These are phyloP conservation scores for Gasteruption jaculator DNA, from an alignment of 2,888 invertebrate genomes.

Conservation along the genomic window DNA sequence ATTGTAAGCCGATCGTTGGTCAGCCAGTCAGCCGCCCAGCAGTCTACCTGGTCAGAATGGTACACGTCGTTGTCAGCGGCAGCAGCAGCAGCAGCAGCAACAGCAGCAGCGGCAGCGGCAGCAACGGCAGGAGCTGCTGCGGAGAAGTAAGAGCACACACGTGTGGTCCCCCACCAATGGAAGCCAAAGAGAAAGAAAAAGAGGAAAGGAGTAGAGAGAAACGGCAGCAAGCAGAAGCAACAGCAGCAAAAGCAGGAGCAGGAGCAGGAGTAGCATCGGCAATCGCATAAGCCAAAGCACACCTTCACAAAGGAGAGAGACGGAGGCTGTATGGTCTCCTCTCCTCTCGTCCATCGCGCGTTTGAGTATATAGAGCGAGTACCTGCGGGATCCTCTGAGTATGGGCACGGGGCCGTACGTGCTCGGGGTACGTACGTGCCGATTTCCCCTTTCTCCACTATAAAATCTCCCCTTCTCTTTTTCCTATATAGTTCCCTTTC, in stretches of 20 bases:
- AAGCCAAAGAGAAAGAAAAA: slow-evolving; percentile 6
- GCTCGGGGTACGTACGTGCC: slow-evolving; percentile 45
- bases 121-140: slow-evolving; percentile 11
- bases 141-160: slow-evolving; percentile 35
- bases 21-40: slow-evolving; percentile 43
- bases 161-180: slow-evolving; percentile 37
- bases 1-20: slow-evolving; percentile 24
- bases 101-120: slow-evolving; percentile 15
- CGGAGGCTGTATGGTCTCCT: background rate
- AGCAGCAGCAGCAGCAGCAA: background rate
- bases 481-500: background rate
- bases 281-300: background rate
- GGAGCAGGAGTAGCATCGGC: background rate
- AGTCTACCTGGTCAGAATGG: slow-evolving; percentile 47
- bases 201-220: slow-evolving; percentile 10
- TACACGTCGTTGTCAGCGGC: too few species aligned
- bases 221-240: slow-evolving; percentile 13
- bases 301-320: background rate
- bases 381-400: slow-evolving; percentile 36
- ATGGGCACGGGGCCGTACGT: slow-evolving; percentile 50
- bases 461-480: slow-evolving; percentile 4
- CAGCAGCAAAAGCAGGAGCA: slow-evolving; percentile 12
- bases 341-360: slow-evolving; percentile 10
- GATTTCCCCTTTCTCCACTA: slow-evolving; percentile 30
- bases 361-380: slow-evolving; percentile 26